Conservation (phyloP, 2,888 invertebrate genomes). For the Pterobdella sp. region DNA sequence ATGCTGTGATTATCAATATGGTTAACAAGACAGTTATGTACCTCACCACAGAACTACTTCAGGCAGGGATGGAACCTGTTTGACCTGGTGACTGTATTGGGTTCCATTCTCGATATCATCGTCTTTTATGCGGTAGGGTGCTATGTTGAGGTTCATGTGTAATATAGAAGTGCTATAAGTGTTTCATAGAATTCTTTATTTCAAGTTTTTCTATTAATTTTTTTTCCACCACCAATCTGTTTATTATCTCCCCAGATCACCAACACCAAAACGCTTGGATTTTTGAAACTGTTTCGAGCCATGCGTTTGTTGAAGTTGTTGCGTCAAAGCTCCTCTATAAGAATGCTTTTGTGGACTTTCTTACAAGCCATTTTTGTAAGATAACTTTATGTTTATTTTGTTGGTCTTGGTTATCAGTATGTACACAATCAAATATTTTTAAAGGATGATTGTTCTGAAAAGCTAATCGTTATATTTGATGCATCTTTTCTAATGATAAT, state of each 20-base stretch:
- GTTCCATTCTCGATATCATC: constrained; percentile 28
- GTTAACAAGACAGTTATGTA: too few species aligned
- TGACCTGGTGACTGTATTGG: constrained; percentile 28
- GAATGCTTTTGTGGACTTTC: constrained; percentile 31
- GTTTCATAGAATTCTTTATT: background rate
- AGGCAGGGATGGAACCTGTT: constrained; percentile 32
- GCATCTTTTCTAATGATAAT: too few species aligned
- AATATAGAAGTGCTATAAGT: background rate
- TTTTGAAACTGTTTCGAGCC: constrained; percentile 30
- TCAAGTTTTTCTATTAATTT: background rate
- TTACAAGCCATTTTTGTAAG: constrained; percentile 27
- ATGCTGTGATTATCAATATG: too few species aligned
- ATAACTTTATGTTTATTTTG: background rate
- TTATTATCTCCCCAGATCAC: constrained; percentile 14
- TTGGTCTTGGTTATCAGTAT: background rate
- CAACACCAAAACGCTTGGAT: constrained; percentile 24
- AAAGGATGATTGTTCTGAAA: too few species aligned
- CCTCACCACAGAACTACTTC: constrained; percentile 32
- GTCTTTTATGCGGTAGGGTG: constrained; percentile 12
- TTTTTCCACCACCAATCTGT: too few species aligned
- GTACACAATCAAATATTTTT: too few species aligned
- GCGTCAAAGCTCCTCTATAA: constrained; percentile 26
- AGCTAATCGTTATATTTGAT: too few species aligned
- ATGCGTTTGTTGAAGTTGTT: constrained; percentile 27
- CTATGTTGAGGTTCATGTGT: too few species aligned